Base-by-base conservation (phyloP, 2,888 invertebrate species). In the Nemotelus pantherinus region DNA sequence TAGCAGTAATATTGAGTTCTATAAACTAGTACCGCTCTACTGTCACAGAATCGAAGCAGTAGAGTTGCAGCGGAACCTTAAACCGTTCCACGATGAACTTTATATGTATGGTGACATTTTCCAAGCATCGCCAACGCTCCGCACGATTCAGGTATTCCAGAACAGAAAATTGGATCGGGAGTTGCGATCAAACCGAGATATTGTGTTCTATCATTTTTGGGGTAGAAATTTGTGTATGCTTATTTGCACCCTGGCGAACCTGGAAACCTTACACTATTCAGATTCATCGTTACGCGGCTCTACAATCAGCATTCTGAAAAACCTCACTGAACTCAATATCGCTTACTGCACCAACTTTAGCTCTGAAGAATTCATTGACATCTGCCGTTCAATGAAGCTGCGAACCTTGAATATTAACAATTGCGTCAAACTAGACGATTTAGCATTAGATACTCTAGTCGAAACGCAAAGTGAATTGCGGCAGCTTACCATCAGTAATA, bases 1-100 rank as follows among this genome's bases (percentile, higher is more conserved):
- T 9, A 41, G 10, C 55, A 79, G 71, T 80, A 70, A 80, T 80
- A 72, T 87, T 87, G 58, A 85, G 87, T 2, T 82, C 84, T 41
- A 87, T 82, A 3, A 81, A 82, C 2, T 77, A 48, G 76, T 67
- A 41, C 70, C 39, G 25, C 68, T 39, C 58, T 79, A 47, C 63
- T 78, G 68, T 60, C 68, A 41, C 43, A 53, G 43, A 4, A 41
- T 70, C 55, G 70, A 70, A 43, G 44, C 53, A 5, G 43, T 70
- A 39, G 70, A 70, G 55, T 53, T 70, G 70, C 70, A 70, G 47
- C 53, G 70, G 9, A 70, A 70, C 39, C 44, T 55, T 43, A 70
- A 70, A 43, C 50, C 70, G 4, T 41, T 4, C 10, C 3, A 41
- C 5, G 70, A 70, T 9, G 70, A 70, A n/a, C 43, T 70, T 3